These are phyloP conservation scores for Ferrisia virgata DNA, from an alignment of 2,888 invertebrate species.

Conservation along the genomic window DNA sequence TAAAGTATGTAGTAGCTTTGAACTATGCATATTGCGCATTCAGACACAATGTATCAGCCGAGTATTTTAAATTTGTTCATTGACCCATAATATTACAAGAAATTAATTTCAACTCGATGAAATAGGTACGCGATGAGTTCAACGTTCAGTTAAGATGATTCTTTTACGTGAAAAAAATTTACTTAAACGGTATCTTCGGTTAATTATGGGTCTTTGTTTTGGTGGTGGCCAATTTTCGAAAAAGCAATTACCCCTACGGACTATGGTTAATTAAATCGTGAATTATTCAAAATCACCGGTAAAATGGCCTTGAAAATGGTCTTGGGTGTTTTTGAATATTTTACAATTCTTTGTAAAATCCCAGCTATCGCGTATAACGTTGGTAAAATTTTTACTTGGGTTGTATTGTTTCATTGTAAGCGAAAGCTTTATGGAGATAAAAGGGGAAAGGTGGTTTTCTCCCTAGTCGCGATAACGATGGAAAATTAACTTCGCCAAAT, in stretches of 20 bases:
- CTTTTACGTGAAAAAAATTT: background rate
- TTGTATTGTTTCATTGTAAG: background rate
- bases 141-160: background rate
- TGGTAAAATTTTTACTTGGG: background rate
- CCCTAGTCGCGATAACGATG: background rate
- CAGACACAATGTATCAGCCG: background rate
- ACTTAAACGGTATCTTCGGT: no score
- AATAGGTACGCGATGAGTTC: background rate
- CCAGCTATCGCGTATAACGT: background rate
- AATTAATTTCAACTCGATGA: background rate
- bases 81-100: background rate
- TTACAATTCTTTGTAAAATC: background rate
- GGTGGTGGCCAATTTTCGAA: background rate
- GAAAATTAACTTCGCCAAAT: background rate
- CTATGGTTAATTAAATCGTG: background rate
- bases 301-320: background rate
- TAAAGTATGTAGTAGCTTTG: no score
- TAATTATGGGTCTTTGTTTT: background rate
- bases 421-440: background rate
- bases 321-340: background rate
- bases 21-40: no score
- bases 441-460: background rate
- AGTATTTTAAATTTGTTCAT: background rate
- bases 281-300: background rate
- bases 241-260: background rate